A percentile compares a stretch with the other conserved stretches of the same genome.
phyloP scores from a whole-genome alignment of 2,113 vertebrate species.

The Rhinoptilus africanus region DNA sequence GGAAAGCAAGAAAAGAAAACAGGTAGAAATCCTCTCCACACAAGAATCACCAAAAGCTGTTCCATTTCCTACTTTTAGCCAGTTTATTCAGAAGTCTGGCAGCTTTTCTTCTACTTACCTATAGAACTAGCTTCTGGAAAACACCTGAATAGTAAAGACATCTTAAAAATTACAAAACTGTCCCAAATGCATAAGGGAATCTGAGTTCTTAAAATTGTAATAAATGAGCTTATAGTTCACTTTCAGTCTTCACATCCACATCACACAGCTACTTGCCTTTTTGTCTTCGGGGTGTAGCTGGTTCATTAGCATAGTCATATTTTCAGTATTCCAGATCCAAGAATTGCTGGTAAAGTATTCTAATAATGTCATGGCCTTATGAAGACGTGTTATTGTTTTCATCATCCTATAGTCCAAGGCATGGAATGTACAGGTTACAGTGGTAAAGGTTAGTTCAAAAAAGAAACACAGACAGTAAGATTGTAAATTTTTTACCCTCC shows the following conservation, averaged over 20 bases:
- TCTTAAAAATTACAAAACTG: not conserved
- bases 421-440: constrained; percentile 34
- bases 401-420: constrained; percentile 87
- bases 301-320: constrained; percentile 89
- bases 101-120: not conserved
- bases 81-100: not conserved
- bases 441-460: not conserved
- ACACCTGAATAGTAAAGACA: not conserved
- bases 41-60: not conserved
- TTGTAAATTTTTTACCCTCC: not conserved
- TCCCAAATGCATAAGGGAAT: not conserved
- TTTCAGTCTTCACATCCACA: not conserved
- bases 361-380: constrained; percentile 93
- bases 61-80: not conserved
- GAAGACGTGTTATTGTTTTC: constrained; percentile 96
- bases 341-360: constrained; percentile 98
- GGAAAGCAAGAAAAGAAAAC: not conserved
- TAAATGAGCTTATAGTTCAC: not conserved
- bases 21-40: not conserved
- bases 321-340: constrained; percentile 97
- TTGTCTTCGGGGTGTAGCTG: constrained; percentile 89
- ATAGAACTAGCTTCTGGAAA: not conserved
- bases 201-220: not conserved
- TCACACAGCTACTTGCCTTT: constrained; percentile 79
- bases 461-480: not conserved